A percentile compares a stretch with the other conserved stretches of the same genome.
Conservation (phyloP, 2,797 vertebrate species). For the Pachyuromys duprasi region DNA sequence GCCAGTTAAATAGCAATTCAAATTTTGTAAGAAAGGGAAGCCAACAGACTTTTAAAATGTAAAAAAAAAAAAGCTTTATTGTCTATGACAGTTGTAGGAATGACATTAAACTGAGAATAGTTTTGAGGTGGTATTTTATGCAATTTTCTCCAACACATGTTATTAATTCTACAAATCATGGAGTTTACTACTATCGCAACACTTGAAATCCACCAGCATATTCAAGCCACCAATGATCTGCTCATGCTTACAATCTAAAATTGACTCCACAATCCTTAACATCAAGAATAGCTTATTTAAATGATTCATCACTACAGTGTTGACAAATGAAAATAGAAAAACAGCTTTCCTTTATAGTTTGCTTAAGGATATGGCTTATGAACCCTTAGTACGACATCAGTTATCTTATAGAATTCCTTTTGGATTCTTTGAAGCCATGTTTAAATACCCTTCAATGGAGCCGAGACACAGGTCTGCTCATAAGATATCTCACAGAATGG, state of each 20-base stretch:
- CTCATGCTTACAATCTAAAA: not conserved
- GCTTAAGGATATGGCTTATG: not conserved
- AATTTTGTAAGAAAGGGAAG: not conserved
- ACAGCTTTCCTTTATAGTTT: not conserved
- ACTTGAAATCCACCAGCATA: not conserved
- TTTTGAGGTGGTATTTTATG: not conserved
- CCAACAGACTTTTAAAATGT: not conserved
- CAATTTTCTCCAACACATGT: not conserved
- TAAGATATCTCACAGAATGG: not conserved
- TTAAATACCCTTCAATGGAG: not conserved
- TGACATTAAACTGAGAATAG: not conserved
- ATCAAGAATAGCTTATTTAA: not conserved
- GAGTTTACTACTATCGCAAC: not conserved
- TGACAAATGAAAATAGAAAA: not conserved
- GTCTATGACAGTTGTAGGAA: not conserved
- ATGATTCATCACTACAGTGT: not conserved
- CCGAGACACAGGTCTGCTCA: not conserved
- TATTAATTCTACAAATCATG: not conserved
- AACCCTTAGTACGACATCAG: not conserved
- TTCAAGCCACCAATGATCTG: not conserved
- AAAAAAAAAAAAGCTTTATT: not conserved
- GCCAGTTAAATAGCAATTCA: slow-evolving; percentile 13
- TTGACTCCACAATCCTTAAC: not conserved
- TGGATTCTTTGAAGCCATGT: not conserved
- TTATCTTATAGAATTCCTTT: not conserved